Percentiles rank a stretch among this genome's conserved stretches.
Evolutionary conservation across 2,888 invertebrate species (phyloP).

Genomic region (Apotomis capreana): DNA sequence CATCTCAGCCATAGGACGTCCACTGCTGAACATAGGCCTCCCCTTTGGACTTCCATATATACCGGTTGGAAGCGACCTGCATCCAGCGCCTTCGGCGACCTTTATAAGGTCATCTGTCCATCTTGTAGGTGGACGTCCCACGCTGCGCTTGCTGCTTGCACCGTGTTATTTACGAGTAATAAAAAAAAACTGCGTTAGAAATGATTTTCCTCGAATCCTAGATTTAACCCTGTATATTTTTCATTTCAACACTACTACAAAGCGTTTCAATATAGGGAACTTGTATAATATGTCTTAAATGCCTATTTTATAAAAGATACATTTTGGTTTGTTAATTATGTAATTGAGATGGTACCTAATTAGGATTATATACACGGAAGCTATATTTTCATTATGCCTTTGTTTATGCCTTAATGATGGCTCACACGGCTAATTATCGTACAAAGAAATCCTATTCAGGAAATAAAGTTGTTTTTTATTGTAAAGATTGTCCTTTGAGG

Average conservation of each 20-base stretch:
- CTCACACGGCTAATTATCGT: constrained; percentile 28
- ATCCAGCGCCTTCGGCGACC: too few species aligned
- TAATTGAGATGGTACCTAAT: constrained; percentile 17
- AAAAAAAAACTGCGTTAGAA: too few species aligned
- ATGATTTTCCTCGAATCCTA: background rate
- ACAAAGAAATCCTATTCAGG: constrained; percentile 28
- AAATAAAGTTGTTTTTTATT: constrained; percentile 27
- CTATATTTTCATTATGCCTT: constrained; percentile 15
- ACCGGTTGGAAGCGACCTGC: too few species aligned
- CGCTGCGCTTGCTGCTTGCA: too few species aligned
- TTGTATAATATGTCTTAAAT: too few species aligned
- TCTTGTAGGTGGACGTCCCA: too few species aligned
- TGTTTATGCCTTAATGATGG: constrained; percentile 28
- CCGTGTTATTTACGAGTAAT: too few species aligned
- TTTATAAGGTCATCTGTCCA: too few species aligned
- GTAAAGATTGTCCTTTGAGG: constrained; percentile 11
- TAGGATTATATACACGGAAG: constrained; percentile 33
- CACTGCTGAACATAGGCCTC: too few species aligned
- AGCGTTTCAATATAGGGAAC: background rate
- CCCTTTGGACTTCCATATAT: too few species aligned
- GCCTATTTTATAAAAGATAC: background rate
- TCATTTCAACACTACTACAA: background rate
- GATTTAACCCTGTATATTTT: background rate
- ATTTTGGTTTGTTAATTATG: constrained; percentile 1
- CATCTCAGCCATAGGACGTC: too few species aligned